Base-by-base conservation (phyloP, 2,888 invertebrate genomes). In the Drosophila pseudotalamancana region DNA sequence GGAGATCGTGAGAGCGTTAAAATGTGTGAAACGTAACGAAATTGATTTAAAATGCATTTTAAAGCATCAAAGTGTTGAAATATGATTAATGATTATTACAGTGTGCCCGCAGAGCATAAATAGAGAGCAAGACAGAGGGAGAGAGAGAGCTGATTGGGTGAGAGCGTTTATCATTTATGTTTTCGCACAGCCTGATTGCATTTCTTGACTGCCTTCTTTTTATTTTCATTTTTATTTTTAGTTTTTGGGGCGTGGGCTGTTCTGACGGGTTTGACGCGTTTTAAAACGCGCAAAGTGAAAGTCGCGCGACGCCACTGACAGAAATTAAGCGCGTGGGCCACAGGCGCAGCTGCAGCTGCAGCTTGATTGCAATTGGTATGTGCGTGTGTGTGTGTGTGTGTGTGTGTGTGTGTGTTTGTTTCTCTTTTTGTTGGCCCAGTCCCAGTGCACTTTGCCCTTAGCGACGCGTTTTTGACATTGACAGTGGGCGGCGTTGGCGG, bases 11-110 rank as follows among this genome's bases (percentile, higher is more conserved):
- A 43, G 39, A 43, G 40, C 19, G 62, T 49, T 46, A 39, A 46
- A 45, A 40, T 42, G 73, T 63, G 65, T 75, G 46, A 69, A 77
- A 72, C 60, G 77, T 68, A 79, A 73, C 84, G 63, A 86, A 88
- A 88, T 89, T 83, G 82, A 89, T 88, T 88, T 80, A 73, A 77
- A 89, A 87, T 87, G 79, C 79, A 80, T 80, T 80, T 81, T 87
- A 80, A 88, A 74, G 80, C 82, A 75, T 77, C 77, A 84, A 86
- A 77, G 87, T 87, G 87, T 87, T 87, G 81, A 78, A 83, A 89
- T 75, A 83, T 88, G 83, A 88, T 87, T 67, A 87, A 89, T 84
- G 88, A 72, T 87, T 65, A 72, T 78, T 51, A 62, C 72, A 61
- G 49, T 49, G 25, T 27, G 72, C 72, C 67, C 46, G 64, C 49